Evolutionary conservation across 2,113 vertebrate genomes (phyloP).

Genomic region (Acinonyx jubatus): DNA sequence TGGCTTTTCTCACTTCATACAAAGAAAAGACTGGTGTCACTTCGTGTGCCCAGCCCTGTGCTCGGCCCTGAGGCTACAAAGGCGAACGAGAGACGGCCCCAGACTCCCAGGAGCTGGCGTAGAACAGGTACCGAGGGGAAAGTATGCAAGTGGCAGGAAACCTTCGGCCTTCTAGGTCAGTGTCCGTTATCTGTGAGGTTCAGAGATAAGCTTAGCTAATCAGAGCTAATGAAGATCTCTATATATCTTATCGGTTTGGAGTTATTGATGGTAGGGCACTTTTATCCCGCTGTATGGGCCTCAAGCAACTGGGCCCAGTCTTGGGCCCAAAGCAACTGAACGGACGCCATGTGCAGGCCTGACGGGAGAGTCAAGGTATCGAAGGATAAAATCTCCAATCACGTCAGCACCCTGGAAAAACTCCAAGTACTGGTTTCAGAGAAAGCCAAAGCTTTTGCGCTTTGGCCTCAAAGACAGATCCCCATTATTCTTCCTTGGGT

Average conservation of each 20-base stretch:
- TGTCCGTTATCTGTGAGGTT: background rate
- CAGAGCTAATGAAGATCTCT: background rate
- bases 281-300: background rate
- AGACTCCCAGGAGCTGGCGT: background rate
- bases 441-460: background rate
- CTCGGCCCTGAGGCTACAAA: background rate
- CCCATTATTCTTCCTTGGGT: background rate
- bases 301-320: no score
- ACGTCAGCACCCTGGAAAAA: background rate
- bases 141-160: accelerated
- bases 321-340: background rate
- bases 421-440: background rate
- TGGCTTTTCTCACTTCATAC: background rate
- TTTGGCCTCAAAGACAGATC: background rate
- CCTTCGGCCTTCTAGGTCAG: background rate
- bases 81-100: background rate
- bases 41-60: background rate
- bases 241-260: background rate
- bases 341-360: background rate
- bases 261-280: background rate
- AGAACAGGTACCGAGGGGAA: background rate
- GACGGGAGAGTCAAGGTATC: background rate
- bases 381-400: background rate
- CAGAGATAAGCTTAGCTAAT: background rate
- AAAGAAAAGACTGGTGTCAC: background rate